Conservation (phyloP, 2,888 invertebrate genomes). For the Perithous albicinctus region DNA sequence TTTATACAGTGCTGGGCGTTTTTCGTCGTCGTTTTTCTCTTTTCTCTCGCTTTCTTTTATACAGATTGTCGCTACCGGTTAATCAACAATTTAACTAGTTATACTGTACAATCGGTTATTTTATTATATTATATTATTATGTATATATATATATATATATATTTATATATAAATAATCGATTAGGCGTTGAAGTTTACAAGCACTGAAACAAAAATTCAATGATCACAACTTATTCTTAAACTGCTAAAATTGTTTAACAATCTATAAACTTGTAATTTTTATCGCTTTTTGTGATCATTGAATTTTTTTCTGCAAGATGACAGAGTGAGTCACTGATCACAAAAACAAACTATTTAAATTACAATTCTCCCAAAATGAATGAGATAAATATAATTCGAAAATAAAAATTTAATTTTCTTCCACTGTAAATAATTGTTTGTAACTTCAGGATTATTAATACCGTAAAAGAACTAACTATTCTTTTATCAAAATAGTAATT, state of each 20-base stretch:
- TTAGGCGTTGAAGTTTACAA: conserved; percentile 50
- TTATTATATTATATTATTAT: conserved; percentile 38
- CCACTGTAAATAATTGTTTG: neutral
- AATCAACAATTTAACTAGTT: conserved; percentile 69
- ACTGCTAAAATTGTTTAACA: conserved; percentile 8
- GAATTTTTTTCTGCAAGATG: conserved; percentile 1
- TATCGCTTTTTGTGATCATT: neutral
- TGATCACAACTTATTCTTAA: neutral
- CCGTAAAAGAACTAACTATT: neutral
- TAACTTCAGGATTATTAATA: neutral
- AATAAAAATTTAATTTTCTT: neutral
- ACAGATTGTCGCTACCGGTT: conserved; percentile 78
- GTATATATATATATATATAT: conserved; percentile 28
- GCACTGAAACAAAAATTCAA: conserved; percentile 20
- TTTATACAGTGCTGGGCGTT: conserved; percentile 81
- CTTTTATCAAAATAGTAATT: neutral
- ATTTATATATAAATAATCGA: conserved; percentile 57
- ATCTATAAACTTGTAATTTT: conserved; percentile 17
- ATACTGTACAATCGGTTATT: conserved; percentile 80
- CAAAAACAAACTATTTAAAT: neutral
- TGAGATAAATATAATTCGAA: neutral
- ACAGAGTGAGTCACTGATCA: neutral
- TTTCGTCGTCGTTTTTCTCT: conserved; percentile 66
- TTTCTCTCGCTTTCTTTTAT: conserved; percentile 71
- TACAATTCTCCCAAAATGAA: neutral